Conservation (phyloP, 2,888 invertebrate species). For the Kryphioiulus occultus region DNA sequence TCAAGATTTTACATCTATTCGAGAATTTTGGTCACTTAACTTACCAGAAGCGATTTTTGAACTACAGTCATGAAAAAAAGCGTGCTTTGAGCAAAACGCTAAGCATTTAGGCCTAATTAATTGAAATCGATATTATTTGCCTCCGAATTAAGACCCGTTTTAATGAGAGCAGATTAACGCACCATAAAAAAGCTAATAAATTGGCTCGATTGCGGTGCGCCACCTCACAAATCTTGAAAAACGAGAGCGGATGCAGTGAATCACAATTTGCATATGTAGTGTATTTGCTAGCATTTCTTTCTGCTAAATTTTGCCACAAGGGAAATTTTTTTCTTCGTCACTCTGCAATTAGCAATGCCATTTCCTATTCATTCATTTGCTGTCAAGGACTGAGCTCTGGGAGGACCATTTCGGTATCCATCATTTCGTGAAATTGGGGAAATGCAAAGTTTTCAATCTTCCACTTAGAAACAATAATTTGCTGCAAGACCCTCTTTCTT, state of each 20-base stretch:
- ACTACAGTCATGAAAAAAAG: too few relatives aligned
- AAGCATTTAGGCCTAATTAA: not conserved
- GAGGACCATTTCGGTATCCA: conserved; percentile 7
- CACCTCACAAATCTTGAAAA: conserved; percentile 2
- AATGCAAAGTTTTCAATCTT: conserved; percentile 11
- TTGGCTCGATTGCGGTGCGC: conserved; percentile 31
- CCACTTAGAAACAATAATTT: not conserved
- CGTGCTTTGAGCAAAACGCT: not conserved
- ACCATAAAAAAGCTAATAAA: not conserved
- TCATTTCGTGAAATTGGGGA: conserved; percentile 7
- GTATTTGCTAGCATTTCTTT: not conserved
- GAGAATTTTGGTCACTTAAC: too few relatives aligned
- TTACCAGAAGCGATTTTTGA: too few relatives aligned
- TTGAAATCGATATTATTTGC: conserved; percentile 18
- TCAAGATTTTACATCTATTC: too few relatives aligned
- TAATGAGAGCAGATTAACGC: not conserved
- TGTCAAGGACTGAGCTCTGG: conserved; percentile 10
- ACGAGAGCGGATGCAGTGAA: not conserved
- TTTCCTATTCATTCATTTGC: conserved; percentile 20
- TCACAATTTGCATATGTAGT: not conserved
- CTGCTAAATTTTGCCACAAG: not conserved
- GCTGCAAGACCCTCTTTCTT: not conserved
- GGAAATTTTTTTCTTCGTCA: not conserved
- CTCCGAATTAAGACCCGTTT: not conserved
- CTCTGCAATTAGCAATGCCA: not conserved